Evolutionary conservation across 2,888 invertebrate species (phyloP).

Genomic region (Orchesella flavescens): DNA sequence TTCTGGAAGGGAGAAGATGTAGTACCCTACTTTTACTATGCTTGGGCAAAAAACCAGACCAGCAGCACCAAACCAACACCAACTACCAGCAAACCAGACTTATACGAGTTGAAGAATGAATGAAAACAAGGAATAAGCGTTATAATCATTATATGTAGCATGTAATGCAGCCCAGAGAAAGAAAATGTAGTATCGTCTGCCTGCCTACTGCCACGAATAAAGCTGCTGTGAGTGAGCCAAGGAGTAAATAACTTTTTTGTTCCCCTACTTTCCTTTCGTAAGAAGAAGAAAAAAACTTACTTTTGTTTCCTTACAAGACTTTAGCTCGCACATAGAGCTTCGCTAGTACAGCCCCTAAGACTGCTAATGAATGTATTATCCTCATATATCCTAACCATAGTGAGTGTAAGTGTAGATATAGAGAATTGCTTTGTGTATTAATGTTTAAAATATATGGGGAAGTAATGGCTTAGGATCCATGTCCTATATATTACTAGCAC

Average conservation of each 20-base stretch:
- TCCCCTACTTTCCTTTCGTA: conserved; percentile 16
- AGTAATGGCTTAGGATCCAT: conserved; percentile 30
- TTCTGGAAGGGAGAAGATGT: conserved; percentile 3
- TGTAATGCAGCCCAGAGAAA: neutral
- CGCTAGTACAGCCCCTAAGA: neutral
- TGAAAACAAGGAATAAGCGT: conserved; percentile 39
- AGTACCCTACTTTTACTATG: conserved; percentile 23
- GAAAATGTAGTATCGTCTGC: conserved; percentile 17
- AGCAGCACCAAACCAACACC: conserved; percentile 7
- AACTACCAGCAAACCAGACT: too few relatives aligned
- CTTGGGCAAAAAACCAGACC: conserved; percentile 1
- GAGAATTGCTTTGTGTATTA: neutral
- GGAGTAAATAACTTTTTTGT: conserved; percentile 51
- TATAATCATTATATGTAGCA: conserved; percentile 32
- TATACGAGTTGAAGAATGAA: conserved; percentile 18
- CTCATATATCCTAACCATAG: too few relatives aligned
- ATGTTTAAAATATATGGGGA: conserved; percentile 28
- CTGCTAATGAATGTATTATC: neutral
- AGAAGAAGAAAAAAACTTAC: conserved; percentile 45
- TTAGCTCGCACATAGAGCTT: neutral
- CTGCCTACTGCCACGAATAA: conserved; percentile 39
- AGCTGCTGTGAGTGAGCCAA: conserved; percentile 44
- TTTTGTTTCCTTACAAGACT: conserved; percentile 8
- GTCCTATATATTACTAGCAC: neutral
- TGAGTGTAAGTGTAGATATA: neutral